Conservation (phyloP, 2,797 vertebrate genomes). For the Eulemur albifrons region DNA sequence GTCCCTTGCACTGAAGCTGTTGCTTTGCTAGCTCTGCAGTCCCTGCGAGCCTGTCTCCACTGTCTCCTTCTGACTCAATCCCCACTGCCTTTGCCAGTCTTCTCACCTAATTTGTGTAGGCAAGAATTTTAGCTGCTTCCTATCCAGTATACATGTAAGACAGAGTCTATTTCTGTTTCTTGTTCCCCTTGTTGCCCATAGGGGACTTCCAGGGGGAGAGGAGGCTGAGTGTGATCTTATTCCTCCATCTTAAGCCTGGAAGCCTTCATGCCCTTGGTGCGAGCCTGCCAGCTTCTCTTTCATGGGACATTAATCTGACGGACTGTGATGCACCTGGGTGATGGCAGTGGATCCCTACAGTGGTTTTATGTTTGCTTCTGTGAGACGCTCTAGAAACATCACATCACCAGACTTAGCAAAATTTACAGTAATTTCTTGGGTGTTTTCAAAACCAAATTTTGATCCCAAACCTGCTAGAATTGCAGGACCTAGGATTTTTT, state of each 20-base stretch:
- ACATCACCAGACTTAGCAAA: not conserved
- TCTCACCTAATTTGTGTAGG: not conserved
- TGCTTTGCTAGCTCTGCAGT: not conserved
- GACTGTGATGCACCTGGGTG: not conserved
- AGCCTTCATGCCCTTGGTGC: not conserved
- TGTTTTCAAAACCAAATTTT: not conserved
- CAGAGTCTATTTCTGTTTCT: not conserved
- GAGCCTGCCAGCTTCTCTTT: not conserved
- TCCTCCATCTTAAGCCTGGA: not conserved
- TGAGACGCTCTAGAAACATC: not conserved
- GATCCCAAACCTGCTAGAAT: not conserved
- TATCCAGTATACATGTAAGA: not conserved
- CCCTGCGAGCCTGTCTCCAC: not conserved
- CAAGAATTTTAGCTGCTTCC: not conserved
- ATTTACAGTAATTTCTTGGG: not conserved
- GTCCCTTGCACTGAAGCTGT: not conserved
- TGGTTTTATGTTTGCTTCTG: not conserved
- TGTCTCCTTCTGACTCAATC: not conserved
- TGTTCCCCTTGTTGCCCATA: not conserved
- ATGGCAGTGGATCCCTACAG: not conserved
- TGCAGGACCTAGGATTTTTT: too few species aligned
- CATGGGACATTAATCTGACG: not conserved
- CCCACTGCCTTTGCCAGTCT: not conserved
- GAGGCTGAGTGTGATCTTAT: not conserved
- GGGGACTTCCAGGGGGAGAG: not conserved